These are phyloP conservation scores for Amaurobius ferox DNA, from an alignment of 2,888 invertebrate species.

Conservation along the genomic window DNA sequence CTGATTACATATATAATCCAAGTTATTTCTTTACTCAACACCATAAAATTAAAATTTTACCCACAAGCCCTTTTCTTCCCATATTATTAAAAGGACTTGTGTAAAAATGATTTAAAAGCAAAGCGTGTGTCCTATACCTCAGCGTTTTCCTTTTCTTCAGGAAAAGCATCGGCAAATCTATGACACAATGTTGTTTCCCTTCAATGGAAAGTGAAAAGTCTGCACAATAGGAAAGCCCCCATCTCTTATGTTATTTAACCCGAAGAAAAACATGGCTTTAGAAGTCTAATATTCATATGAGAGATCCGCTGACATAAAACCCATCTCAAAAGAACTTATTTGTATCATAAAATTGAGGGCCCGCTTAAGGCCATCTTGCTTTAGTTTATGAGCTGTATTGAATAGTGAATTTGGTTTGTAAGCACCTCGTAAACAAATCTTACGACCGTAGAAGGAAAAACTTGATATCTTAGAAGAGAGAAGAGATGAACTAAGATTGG, in stretches of 20 bases:
- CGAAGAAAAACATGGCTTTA: slow-evolving; percentile 10
- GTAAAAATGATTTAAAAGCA: not conserved
- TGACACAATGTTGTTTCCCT: not conserved
- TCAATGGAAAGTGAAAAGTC: not conserved
- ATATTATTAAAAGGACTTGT: too few species aligned
- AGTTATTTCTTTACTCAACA: not conserved
- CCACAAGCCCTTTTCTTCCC: not conserved
- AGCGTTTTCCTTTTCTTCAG: not conserved
- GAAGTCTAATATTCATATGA: slow-evolving; percentile 13
- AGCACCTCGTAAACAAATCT: slow-evolving; percentile 56
- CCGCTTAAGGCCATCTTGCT: slow-evolving; percentile 23
- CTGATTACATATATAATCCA: not conserved
- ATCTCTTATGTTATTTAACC: slow-evolving; percentile 6
- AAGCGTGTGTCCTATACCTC: not conserved
- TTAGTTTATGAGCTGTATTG: slow-evolving; percentile 51
- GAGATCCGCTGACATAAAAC: slow-evolving; percentile 32
- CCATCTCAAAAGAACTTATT: slow-evolving; percentile 40
- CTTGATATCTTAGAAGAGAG: too few species aligned
- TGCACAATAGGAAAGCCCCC: not conserved
- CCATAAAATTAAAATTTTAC: slow-evolving; percentile 9
- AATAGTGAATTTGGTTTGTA: slow-evolving; percentile 18
- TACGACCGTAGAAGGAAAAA: slow-evolving; percentile 33
- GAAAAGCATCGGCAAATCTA: not conserved
- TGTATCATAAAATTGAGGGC: slow-evolving; percentile 38
- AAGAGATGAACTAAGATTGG: slow-evolving; percentile 22